A percentile compares a stretch with the other conserved stretches of the same genome.
These are phyloP conservation scores for Poeciliopsis prolifica DNA, from an alignment of 2,113 vertebrate genomes.

Conservation along the genomic window DNA sequence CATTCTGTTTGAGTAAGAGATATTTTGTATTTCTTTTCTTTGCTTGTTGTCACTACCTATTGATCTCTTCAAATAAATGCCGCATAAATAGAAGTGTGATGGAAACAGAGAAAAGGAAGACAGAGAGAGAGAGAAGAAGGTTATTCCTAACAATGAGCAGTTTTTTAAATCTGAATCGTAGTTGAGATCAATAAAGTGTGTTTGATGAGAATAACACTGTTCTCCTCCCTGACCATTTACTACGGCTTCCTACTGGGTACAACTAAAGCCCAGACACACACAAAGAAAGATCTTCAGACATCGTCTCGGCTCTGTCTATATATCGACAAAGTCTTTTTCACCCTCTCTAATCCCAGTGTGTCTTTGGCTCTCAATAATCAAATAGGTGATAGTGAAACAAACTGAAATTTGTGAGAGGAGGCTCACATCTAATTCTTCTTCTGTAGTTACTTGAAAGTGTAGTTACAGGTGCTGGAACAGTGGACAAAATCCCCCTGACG, in stretches of 20 bases:
- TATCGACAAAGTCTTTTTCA: not conserved
- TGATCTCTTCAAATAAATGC: constrained; percentile 38
- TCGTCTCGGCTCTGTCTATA: constrained; percentile 2
- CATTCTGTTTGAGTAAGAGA: constrained; percentile 7
- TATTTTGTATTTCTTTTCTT: constrained; percentile 31
- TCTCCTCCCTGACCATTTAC: constrained; percentile 28
- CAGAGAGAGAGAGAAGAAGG: constrained; percentile 14
- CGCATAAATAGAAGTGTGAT: constrained; percentile 12
- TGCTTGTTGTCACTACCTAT: constrained; percentile 15
- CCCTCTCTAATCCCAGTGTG: not conserved
- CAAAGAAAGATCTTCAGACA: constrained; percentile 5
- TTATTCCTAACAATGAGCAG: constrained; percentile 37
- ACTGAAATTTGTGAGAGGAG: not conserved
- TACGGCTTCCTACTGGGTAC: constrained; percentile 14
- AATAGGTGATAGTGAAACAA: not conserved
- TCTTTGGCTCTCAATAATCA: not conserved
- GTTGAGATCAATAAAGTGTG: constrained; percentile 50
- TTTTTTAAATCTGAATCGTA: constrained; percentile 29
- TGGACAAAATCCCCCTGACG: not conserved
- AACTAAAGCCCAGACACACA: constrained; percentile 13
- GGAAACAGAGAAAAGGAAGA: not conserved
- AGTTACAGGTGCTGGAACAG: not conserved
- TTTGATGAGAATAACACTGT: constrained; percentile 37
- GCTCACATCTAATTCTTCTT: not conserved
- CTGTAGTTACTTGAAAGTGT: not conserved